Evolutionary conservation across 2,888 invertebrate species (phyloP).

Genomic region (Tenthredo scrophulariae): DNA sequence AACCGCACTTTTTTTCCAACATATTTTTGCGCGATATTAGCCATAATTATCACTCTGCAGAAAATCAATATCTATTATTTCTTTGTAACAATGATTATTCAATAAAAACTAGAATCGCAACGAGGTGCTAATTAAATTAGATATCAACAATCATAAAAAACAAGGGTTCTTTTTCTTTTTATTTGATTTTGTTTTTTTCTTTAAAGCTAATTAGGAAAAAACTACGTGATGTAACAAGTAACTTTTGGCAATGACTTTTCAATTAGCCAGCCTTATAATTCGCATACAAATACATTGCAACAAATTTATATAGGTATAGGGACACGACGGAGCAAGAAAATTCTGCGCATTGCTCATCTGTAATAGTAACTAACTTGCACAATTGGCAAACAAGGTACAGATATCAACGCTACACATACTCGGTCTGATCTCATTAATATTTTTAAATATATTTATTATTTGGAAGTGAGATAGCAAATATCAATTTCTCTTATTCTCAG

Average conservation of each 20-base stretch:
- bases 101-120: constrained; percentile 17
- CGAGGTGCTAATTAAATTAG: background rate
- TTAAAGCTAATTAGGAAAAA: background rate
- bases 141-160: background rate
- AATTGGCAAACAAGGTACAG: constrained; percentile 9
- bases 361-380: background rate
- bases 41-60: constrained; percentile 7
- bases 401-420: background rate
- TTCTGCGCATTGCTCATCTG: background rate
- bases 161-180: too few species aligned
- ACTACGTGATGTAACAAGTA: constrained; percentile 17
- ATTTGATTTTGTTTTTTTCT: background rate
- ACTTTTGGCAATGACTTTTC: constrained; percentile 13
- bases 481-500: background rate
- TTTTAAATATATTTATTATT: background rate
- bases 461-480: background rate
- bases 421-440: background rate
- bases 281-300: constrained; percentile 21
- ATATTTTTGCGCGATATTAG: background rate
- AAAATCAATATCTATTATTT: background rate
- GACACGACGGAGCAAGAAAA: background rate
- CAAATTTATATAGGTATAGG: background rate
- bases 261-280: constrained; percentile 2
- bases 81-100: background rate
- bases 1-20: background rate